These are phyloP conservation scores for Channa striata DNA, from an alignment of 2,797 vertebrate genomes.

Conservation along the genomic window DNA sequence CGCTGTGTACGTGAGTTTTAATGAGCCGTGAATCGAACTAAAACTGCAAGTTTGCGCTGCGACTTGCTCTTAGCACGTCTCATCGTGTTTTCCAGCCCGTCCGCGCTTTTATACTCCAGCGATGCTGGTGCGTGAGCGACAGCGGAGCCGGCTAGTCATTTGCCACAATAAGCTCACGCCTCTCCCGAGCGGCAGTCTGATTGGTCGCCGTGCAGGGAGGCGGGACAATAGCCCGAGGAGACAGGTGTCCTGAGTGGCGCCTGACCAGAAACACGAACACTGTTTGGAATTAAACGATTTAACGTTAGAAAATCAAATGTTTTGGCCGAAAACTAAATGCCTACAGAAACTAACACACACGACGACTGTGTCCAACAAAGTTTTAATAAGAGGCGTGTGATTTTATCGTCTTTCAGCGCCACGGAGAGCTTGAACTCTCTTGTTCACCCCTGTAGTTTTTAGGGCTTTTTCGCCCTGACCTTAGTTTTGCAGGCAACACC, in stretches of 20 bases:
- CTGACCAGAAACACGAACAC: slow-evolving; percentile 42
- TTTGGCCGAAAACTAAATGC: too few relatives aligned
- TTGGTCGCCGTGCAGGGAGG: slow-evolving; percentile 21
- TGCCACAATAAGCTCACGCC: neutral
- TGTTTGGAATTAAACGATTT: neutral
- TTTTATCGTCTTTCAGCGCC: neutral
- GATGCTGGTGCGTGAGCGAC: slow-evolving; percentile 16
- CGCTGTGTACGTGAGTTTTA: neutral
- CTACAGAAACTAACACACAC: fast-evolving
- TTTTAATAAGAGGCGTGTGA: fast-evolving
- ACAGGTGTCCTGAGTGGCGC: slow-evolving; percentile 33
- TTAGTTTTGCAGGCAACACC: neutral
- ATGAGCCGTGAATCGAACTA: neutral
- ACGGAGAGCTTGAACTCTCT: neutral
- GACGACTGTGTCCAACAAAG: fast-evolving
- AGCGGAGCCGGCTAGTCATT: neutral
- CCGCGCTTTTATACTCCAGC: slow-evolving; percentile 20
- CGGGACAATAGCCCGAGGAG: neutral
- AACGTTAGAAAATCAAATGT: neutral
- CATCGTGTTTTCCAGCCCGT: neutral
- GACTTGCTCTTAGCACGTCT: slow-evolving; percentile 9
- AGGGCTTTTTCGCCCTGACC: neutral
- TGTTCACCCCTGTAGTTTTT: neutral
- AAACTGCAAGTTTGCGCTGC: fast-evolving
- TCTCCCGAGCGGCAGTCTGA: neutral